Evolutionary conservation across 2,113 vertebrate species (phyloP), one percentile per base, ranked within the genome.

Genomic region (Motacilla tschutschensis): DNA sequence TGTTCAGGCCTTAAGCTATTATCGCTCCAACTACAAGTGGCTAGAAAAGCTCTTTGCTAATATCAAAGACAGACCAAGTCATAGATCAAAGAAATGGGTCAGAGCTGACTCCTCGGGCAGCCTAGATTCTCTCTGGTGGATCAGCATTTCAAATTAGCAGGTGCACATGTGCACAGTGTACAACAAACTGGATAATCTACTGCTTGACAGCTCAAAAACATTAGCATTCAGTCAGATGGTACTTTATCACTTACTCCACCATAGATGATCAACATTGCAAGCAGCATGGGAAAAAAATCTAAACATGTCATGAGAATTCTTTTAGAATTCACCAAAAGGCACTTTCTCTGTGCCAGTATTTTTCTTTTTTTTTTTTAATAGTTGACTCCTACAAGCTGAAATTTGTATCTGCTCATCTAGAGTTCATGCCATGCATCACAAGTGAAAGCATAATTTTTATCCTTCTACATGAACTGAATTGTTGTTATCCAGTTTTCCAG

Each of bases 401-500:
- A 92, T 93, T 78, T 95, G 71, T 94, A 93, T 95, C 90, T 94
- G 72, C 83, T 93, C 88, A 90, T 96, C 94, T 90, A 12, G 12
- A 89, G 80, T 74, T 95, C 81, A 93, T 91, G 88, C 80, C 92
- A 94, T 78, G 87, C 87, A 87, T 95, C 81, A 87, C 69, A 95
- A 96, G 66, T 64, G 91, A 96, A 97, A 92, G 91, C 38, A 12
- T 91, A 91, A 96, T 96, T 96, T 96, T 87, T 81, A 91, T 89
- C 85, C 69, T 85, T 94, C 95, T 95, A 93, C 94, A 94, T 76
- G 85, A 93, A 92, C 66, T 59, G 83, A 96, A 95, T 94, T 96
- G 94, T 95, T 95, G 91, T 95, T 96, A 96, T 93, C 95, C 91
- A 67, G 89, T 96, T 96, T 95, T 96, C 96, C 95, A 95, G 93